A percentile compares a stretch with the other conserved stretches of the same genome.
These are phyloP conservation scores for Rhea pennata DNA, from an alignment of 2,113 vertebrate species.

Conservation along the genomic window DNA sequence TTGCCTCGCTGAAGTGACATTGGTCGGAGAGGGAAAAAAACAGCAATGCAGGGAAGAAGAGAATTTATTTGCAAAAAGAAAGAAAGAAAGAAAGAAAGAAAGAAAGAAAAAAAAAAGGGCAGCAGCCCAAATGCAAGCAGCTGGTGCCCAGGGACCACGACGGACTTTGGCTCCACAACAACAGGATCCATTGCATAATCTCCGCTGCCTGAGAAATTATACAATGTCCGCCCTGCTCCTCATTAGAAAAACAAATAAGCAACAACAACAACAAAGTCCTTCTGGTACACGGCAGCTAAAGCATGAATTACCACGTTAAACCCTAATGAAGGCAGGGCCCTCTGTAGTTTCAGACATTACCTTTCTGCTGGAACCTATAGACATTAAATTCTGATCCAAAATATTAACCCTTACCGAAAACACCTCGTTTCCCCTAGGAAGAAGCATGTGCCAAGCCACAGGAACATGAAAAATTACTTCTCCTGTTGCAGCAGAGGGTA, in stretches of 20 bases:
- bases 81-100: neutral
- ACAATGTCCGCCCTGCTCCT: neutral
- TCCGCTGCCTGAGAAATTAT: constrained; percentile 20
- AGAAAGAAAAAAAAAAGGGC: neutral
- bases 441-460: neutral
- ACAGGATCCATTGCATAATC: constrained; percentile 59
- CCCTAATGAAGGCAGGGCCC: neutral
- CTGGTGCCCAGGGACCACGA: constrained; percentile 35
- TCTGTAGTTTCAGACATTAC: neutral
- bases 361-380: neutral
- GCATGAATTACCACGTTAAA: neutral
- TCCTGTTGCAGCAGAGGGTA: neutral
- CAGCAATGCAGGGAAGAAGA: neutral
- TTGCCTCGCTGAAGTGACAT: neutral
- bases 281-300: neutral
- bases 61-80: neutral
- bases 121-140: constrained; percentile 22
- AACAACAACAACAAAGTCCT: neutral
- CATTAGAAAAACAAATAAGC: constrained; percentile 32
- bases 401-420: neutral
- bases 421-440: neutral
- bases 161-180: constrained; percentile 10
- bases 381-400: neutral
- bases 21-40: neutral
- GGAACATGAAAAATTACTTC: neutral